Base-by-base conservation (phyloP, 2,113 vertebrate genomes). In the Trogon melanurus region DNA sequence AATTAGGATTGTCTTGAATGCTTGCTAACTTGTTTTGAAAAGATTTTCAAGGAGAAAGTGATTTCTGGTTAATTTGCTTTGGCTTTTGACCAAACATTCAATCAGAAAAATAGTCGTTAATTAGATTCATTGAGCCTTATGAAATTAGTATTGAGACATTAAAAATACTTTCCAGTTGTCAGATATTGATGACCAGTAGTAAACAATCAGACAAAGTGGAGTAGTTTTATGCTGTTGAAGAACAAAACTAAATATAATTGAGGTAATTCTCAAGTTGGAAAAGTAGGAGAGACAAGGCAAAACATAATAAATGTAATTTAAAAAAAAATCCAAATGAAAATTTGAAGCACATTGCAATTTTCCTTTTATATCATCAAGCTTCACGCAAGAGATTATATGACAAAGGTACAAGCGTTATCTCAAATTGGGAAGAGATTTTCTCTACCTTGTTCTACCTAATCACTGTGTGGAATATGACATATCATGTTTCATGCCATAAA, bases 401-500 rank as follows among this genome's bases (percentile, higher is more conserved):
- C 69, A 13, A 9, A 75, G 15, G 13, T 72, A 34, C 4, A 85
- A 82, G 13, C 3, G 5, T 88, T 36, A 4, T 25, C 30, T 79
- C 22, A 62, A 41, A 70, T 4, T 23, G 45, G 5, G 79, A 74
- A 79, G 30, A 72, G 10, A 22, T 73, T 83, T 92, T 90, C 56
- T 48, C 3, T 72, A 51, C 10, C 18, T 51, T 16, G 60, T 56
- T 90, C 32, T 69, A n/a, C 5, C 8, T 67, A 69, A 72, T 65
- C 58, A 44, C n/a, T 44, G 4, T 48, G 30, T n/a, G 29, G 9
- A 81, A 44, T 44, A 47, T 50, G 16, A 60, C 5, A 60, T 23
- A 47, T 0, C 7, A 27, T 51, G 3, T 69, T 88, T 82, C 44
- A 36, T 47, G 60, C 4, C 0, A 1, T 65, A 65, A 71, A 48